phyloP scores from a whole-genome alignment of 2,888 invertebrate genomes.

The Mimumesa dahlbomi region DNA sequence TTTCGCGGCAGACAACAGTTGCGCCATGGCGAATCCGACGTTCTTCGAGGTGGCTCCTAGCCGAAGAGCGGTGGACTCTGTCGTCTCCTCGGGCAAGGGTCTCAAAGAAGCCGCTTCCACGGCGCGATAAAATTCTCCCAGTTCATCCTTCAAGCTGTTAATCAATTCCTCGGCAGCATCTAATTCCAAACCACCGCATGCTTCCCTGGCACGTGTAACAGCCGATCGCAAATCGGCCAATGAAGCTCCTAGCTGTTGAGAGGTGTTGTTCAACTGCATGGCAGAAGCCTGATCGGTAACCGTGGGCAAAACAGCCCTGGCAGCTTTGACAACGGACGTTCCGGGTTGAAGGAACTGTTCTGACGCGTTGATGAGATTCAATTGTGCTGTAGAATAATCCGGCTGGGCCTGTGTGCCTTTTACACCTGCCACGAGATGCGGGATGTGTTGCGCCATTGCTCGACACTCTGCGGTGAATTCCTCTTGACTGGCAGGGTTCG shows the following conservation, averaged over 20 bases:
- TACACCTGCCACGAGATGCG: constrained; percentile 90
- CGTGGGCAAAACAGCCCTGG: constrained; percentile 91
- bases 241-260: constrained; percentile 85
- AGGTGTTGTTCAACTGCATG: constrained; percentile 87
- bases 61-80: constrained; percentile 83
- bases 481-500: constrained; percentile 86
- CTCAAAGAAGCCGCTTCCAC: constrained; percentile 87
- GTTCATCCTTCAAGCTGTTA: constrained; percentile 88
- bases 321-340: constrained; percentile 88
- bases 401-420: constrained; percentile 86
- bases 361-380: constrained; percentile 90
- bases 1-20: constrained; percentile 91
- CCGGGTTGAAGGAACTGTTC: constrained; percentile 90
- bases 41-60: constrained; percentile 86
- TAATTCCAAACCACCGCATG: constrained; percentile 91
- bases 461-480: constrained; percentile 88
- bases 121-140: constrained; percentile 90
- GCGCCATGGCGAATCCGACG: constrained; percentile 91
- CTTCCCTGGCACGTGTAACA: constrained; percentile 86
- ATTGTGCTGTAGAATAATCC: constrained; percentile 88
- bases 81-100: constrained; percentile 92
- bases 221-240: constrained; percentile 87
- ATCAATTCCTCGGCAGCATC: constrained; percentile 93
- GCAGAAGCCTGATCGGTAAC: constrained; percentile 89
- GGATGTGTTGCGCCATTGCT: constrained; percentile 89